These are phyloP conservation scores for Aspidapion aeneum DNA, from an alignment of 2,888 invertebrate species.

Conservation along the genomic window DNA sequence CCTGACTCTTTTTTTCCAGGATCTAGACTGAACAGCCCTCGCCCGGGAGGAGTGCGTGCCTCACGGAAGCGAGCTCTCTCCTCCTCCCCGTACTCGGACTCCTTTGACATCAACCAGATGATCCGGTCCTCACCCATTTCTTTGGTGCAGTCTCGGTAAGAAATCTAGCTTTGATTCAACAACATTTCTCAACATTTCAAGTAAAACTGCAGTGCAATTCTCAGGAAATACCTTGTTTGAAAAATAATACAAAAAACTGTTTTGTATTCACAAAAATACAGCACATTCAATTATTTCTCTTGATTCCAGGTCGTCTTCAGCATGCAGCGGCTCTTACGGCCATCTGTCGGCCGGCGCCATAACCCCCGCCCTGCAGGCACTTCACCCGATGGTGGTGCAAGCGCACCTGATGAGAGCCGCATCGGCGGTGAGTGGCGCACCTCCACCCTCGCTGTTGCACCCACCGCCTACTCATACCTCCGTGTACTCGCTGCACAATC, in stretches of 20 bases:
- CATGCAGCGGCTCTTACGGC: constrained; percentile 91
- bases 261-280: too few relatives aligned
- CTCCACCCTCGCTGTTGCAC: constrained; percentile 50
- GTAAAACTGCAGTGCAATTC: too few relatives aligned
- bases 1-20: constrained; percentile 45
- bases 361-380: constrained; percentile 76
- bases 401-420: constrained; percentile 76
- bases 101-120: constrained; percentile 93
- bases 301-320: constrained; percentile 78
- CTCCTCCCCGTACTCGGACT: constrained; percentile 93
- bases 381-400: constrained; percentile 61
- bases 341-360: constrained; percentile 92
- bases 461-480: constrained; percentile 45
- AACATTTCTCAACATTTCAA: too few relatives aligned
- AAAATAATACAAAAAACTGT: too few relatives aligned
- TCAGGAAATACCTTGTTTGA: too few relatives aligned
- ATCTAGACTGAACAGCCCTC: constrained; percentile 67
- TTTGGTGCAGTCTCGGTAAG: constrained; percentile 58
- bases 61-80: constrained; percentile 89
- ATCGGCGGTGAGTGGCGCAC: constrained; percentile 41
- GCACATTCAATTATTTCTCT: too few relatives aligned
- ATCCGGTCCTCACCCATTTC: constrained; percentile 94
- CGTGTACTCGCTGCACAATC: constrained; percentile 42
- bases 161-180: too few relatives aligned
- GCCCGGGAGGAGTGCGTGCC: constrained; percentile 48